A percentile compares a stretch with the other conserved stretches of the same genome.
These are phyloP conservation scores for Brachypteracias leptosomus DNA, from an alignment of 2,113 vertebrate species.

Conservation along the genomic window DNA sequence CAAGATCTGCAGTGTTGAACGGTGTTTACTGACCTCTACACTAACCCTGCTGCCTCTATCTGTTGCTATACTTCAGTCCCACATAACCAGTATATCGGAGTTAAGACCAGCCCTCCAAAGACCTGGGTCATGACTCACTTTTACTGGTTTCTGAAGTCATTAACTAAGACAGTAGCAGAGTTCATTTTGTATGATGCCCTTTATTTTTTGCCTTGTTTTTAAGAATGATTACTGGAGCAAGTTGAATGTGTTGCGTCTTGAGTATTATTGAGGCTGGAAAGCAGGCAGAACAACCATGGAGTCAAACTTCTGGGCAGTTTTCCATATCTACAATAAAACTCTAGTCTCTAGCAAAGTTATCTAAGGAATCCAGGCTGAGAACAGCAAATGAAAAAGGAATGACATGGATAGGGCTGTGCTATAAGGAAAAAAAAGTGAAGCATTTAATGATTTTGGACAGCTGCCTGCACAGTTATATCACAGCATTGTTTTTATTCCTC, in stretches of 20 bases:
- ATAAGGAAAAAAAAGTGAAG: neutral
- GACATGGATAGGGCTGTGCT: neutral
- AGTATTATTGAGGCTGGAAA: neutral
- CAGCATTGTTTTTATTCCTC: neutral
- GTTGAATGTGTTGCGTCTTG: neutral
- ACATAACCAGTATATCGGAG: neutral
- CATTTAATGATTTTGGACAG: neutral
- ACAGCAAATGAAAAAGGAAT: slow-evolving; percentile 30
- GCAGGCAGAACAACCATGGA: neutral
- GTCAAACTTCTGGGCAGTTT: slow-evolving; percentile 17
- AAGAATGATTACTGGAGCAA: neutral
- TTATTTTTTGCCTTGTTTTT: neutral
- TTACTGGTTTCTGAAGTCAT: neutral
- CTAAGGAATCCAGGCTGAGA: slow-evolving; percentile 39
- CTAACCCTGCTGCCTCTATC: neutral
- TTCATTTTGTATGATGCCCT: neutral
- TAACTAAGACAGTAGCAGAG: neutral
- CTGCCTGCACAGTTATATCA: neutral
- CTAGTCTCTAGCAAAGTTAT: slow-evolving; percentile 11
- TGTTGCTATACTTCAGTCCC: neutral
- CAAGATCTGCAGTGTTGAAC: neutral
- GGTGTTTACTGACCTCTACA: neutral
- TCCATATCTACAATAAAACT: slow-evolving; percentile 29
- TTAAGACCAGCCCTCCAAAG: neutral
- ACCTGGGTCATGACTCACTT: neutral